Percentiles rank a stretch among this genome's conserved stretches.
These are phyloP conservation scores for Aurelia sp. DNA, from an alignment of 30 jellyfish, hydroid and myxozoan species.

Conservation along the genomic window DNA sequence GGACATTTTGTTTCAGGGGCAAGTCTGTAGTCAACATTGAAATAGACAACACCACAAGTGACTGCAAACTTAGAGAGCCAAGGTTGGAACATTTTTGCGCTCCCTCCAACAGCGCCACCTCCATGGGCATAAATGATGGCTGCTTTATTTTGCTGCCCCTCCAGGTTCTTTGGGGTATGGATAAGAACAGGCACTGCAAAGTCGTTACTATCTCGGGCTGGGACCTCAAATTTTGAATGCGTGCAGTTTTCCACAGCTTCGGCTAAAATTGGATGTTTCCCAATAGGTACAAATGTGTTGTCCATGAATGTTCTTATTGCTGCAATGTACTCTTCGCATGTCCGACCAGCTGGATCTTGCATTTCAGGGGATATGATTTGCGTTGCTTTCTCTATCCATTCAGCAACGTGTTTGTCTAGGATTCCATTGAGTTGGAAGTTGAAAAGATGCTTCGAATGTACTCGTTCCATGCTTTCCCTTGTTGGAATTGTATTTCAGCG, in stretches of 20 bases:
- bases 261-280: background rate
- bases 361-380: too few relatives aligned
- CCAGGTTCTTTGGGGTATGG: slow-evolving; percentile 29
- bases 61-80: slow-evolving; percentile 9
- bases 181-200: background rate
- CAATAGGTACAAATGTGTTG: background rate
- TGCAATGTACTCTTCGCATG: too few relatives aligned
- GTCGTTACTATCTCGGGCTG: slow-evolving; percentile 23
- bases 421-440: slow-evolving; percentile 15
- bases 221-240: slow-evolving; percentile 27
- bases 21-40: too few relatives aligned
- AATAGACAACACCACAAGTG: background rate
- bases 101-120: background rate
- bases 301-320: too few relatives aligned
- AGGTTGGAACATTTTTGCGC: slow-evolving; percentile 25
- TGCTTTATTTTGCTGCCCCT: slow-evolving; percentile 1
- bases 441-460: slow-evolving; percentile 40
- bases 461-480: slow-evolving; percentile 1
- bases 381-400: background rate
- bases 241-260: slow-evolving; percentile 14
- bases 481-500: too few relatives aligned
- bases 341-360: too few relatives aligned
- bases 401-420: background rate
- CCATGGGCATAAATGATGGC: too few relatives aligned
- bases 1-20: too few relatives aligned